Conservation (phyloP, 1,140 invertebrate species). For the Pseudomyrmex sp. region DNA sequence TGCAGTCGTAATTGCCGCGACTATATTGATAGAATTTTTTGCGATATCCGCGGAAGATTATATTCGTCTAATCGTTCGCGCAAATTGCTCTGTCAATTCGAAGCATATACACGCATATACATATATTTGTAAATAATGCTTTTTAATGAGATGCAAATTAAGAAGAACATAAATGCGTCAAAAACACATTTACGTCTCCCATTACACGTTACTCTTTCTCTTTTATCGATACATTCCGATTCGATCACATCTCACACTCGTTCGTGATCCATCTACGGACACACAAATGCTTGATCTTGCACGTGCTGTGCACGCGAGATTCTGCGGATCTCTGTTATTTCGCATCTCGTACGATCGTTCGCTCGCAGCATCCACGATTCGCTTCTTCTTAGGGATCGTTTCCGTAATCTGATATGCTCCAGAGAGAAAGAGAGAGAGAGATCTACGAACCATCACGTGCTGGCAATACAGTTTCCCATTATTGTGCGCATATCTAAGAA, state of each 20-base stretch:
- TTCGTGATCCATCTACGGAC: conserved; percentile 9
- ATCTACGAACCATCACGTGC: conserved; percentile 37
- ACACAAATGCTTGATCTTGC: conserved; percentile 42
- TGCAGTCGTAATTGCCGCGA: neutral
- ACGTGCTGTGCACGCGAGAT: conserved; percentile 28
- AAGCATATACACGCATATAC: too few species aligned
- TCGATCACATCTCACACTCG: neutral
- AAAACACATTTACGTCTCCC: too few species aligned
- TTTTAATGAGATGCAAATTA: too few species aligned
- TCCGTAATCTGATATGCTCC: conserved; percentile 51
- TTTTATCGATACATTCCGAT: conserved; percentile 1
- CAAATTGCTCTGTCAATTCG: neutral
- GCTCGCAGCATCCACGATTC: conserved; percentile 36
- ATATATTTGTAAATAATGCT: too few species aligned
- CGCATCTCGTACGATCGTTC: conserved; percentile 36
- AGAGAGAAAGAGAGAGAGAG: neutral
- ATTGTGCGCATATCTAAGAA: conserved; percentile 44
- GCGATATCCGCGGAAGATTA: neutral
- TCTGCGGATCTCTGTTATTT: conserved; percentile 40
- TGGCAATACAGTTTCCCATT: conserved; percentile 29
- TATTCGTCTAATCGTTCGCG: neutral
- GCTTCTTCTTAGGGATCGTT: conserved; percentile 18
- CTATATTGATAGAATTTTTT: conserved; percentile 23
- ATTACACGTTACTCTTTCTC: neutral
- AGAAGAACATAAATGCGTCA: too few species aligned